Base-by-base conservation (phyloP, 1,140 invertebrate genomes). In the Armadillidium nasatum region DNA sequence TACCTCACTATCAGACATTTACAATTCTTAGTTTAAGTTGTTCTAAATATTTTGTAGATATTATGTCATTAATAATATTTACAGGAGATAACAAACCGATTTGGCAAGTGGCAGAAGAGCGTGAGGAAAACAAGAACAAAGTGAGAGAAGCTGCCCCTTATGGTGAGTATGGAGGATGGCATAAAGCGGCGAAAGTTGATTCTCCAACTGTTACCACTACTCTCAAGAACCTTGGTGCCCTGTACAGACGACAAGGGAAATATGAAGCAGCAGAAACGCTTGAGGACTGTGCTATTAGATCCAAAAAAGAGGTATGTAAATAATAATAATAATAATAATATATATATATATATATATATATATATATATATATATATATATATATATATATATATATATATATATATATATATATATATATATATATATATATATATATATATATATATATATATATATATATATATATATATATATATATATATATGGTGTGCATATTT, bases 81-180 rank as follows among this genome's bases (percentile, higher is more conserved):
- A 69, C 85, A 93, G 92, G 91, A 77, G 94, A 98, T 84, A 99
- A 99, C 87, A 99, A 99, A 87, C 95, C 97, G 7, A 99, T 99
- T 84, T 99, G 97, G 97, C 96, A 99, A 89, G 94, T 99, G 80
- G 97, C 97, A 4, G 97, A 99, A 85, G 97, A 99, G 83, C 88
- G 96, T 23, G 96, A 97, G 85, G 94, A 96, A 83, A 95, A 95
- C 84, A 96, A 96, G 85, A 92, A 92, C 81, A 90, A 93, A 83
- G 94, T 94, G 84, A 92, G 93, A 83, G 95, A 96, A 82, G 94
- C 93, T 82, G 91, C 90, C 22, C 93, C 94, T 0, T 96, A 95
- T 82, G 93, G 93, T 9, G 96, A 98, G 83, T 97, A 97, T 83
- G 95, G 95, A 22, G 94, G 94, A 3, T 98, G 96, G 96, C 95